A percentile compares a stretch with the other conserved stretches of the same genome.
Evolutionary conservation across 92 coral and sea anemone genomes (phyloP).

Genomic region (Ricordea florida): DNA sequence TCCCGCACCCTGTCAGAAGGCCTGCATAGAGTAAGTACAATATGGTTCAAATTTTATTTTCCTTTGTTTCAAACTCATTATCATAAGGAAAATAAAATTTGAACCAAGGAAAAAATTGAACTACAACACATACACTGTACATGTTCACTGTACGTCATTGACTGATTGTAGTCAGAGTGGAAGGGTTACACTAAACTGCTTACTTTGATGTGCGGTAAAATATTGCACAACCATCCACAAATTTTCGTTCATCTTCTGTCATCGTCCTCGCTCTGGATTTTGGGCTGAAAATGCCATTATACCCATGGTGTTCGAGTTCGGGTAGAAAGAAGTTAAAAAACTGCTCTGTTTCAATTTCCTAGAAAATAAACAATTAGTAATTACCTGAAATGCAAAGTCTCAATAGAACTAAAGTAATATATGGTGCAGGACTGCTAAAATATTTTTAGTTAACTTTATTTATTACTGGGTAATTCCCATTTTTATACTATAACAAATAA

Average conservation of each 20-base stretch:
- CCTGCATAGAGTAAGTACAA: too few species aligned
- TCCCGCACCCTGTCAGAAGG: too few species aligned
- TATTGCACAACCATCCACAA: conserved; percentile 99
- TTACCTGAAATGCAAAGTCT: too few species aligned
- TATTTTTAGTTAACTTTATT: too few species aligned
- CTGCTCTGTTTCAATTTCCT: conserved; percentile 98
- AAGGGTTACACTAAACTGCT: too few species aligned
- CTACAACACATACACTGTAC: not conserved
- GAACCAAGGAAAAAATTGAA: not conserved
- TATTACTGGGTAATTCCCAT: too few species aligned
- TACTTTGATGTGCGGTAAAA: conserved; percentile 94
- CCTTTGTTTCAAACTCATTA: too few species aligned
- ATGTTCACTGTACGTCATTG: not conserved
- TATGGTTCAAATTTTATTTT: too few species aligned
- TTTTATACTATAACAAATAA: too few species aligned
- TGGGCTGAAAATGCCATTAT: conserved; percentile 97
- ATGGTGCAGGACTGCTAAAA: too few species aligned
- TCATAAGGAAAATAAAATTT: not conserved
- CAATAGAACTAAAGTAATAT: too few species aligned
- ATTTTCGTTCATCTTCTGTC: conserved; percentile 96
- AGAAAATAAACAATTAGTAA: not conserved
- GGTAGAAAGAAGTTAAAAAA: conserved; percentile 89
- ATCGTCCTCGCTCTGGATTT: conserved; percentile 97
- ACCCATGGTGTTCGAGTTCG: conserved; percentile 90
- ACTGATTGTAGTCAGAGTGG: too few species aligned